Conservation (phyloP, 2,797 vertebrate species). For the Melanogrammus aeglefinus region DNA sequence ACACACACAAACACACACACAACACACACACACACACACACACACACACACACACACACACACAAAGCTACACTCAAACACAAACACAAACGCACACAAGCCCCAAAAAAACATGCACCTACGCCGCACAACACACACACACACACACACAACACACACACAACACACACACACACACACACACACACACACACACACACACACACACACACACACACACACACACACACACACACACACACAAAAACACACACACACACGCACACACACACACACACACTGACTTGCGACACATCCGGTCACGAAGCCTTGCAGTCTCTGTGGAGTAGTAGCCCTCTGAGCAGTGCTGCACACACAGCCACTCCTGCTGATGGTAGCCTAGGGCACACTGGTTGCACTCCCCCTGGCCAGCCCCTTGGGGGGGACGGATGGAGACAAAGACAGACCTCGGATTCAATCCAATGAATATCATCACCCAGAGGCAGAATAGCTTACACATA, state of each 20-base stretch:
- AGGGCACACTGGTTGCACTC: constrained; percentile 80
- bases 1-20: background rate
- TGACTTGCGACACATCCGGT: constrained; percentile 84
- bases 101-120: background rate
- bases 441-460: background rate
- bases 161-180: background rate
- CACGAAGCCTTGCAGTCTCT: constrained; percentile 70
- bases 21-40: background rate
- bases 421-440: constrained; percentile 15
- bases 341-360: constrained; percentile 80
- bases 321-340: constrained; percentile 78
- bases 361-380: constrained; percentile 75
- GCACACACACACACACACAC: background rate
- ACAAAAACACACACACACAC: background rate
- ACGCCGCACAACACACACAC: background rate
- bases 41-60: background rate
- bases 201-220: background rate
- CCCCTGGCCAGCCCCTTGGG: constrained; percentile 76
- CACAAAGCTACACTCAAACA: background rate
- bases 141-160: background rate
- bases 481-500: background rate
- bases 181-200: background rate
- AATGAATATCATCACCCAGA: background rate
- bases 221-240: background rate
- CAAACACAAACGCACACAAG: background rate